Conservation (phyloP, 2,888 invertebrate species). For the Archips crataeganus region DNA sequence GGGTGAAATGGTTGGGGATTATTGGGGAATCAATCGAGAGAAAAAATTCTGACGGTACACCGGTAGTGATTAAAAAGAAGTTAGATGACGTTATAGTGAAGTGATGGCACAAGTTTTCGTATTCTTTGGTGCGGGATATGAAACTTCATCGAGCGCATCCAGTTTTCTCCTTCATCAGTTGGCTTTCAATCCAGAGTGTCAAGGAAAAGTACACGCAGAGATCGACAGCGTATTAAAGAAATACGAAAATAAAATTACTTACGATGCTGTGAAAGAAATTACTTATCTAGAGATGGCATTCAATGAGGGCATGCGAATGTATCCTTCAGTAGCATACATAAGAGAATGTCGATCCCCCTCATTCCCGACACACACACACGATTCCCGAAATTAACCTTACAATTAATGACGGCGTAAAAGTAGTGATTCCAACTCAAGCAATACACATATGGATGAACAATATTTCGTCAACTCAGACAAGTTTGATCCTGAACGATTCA, state of each 20-base stretch:
- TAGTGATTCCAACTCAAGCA: slow-evolving; percentile 73
- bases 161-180: slow-evolving; percentile 79
- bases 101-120: slow-evolving; percentile 77
- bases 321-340: slow-evolving; percentile 73
- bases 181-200: slow-evolving; percentile 76
- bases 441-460: slow-evolving; percentile 70
- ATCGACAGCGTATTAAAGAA: slow-evolving; percentile 70
- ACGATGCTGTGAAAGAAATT: slow-evolving; percentile 77
- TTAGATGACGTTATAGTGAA: slow-evolving; percentile 66
- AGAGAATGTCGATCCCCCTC: slow-evolving; percentile 69
- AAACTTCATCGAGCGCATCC: slow-evolving; percentile 81
- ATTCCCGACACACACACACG: no score
- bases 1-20: slow-evolving; percentile 70
- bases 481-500: slow-evolving; percentile 73
- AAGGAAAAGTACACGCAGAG: slow-evolving; percentile 74
- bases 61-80: slow-evolving; percentile 66
- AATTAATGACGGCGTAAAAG: slow-evolving; percentile 67
- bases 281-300: slow-evolving; percentile 73
- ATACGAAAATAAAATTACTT: slow-evolving; percentile 67
- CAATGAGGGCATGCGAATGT: slow-evolving; percentile 75
- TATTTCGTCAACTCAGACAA: slow-evolving; percentile 70
- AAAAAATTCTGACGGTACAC: slow-evolving; percentile 64
- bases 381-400: slow-evolving; percentile 71
- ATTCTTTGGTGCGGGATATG: slow-evolving; percentile 82
- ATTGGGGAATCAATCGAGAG: slow-evolving; percentile 70